A percentile compares a stretch with the other conserved stretches of the same genome.
These are phyloP conservation scores for Pachyseris speciosa DNA, from an alignment of 64 coral and sea anemone genomes.

Conservation along the genomic window DNA sequence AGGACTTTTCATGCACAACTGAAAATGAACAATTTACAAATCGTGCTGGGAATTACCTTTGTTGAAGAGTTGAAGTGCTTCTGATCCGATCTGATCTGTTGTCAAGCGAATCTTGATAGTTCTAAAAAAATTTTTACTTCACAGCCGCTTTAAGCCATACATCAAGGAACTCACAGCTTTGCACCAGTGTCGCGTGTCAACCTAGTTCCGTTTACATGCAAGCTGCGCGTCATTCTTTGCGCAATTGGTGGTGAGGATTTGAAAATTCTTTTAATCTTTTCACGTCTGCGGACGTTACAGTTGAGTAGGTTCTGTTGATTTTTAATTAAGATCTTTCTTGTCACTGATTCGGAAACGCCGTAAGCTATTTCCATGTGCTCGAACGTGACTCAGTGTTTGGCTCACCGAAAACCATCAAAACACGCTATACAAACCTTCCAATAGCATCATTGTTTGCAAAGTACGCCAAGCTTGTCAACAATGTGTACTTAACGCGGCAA, in stretches of 20 bases:
- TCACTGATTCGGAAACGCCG: neutral
- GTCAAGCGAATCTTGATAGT: neutral
- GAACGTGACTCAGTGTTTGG: neutral
- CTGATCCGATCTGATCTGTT: no score
- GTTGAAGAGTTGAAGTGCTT: no score
- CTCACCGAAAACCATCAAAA: neutral
- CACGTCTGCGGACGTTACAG: neutral
- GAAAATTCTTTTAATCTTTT: conserved; percentile 25
- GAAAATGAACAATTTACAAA: no score
- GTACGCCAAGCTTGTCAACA: no score
- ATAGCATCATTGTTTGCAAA: no score
- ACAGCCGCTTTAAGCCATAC: neutral
- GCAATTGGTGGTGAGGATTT: conserved; percentile 1
- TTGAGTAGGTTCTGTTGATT: neutral
- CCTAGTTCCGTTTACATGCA: neutral
- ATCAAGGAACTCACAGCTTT: neutral
- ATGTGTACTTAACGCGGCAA: no score
- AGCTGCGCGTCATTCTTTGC: neutral
- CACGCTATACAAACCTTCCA: no score
- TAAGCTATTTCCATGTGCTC: neutral
- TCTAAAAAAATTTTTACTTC: neutral
- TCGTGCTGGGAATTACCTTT: no score
- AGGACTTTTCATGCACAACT: no score
- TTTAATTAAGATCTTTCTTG: neutral
- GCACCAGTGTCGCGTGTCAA: neutral